Evolutionary conservation across 23 tunicate species (phyloP), one percentile per base, ranked within the genome.

Genomic region (Pegea sp.): DNA sequence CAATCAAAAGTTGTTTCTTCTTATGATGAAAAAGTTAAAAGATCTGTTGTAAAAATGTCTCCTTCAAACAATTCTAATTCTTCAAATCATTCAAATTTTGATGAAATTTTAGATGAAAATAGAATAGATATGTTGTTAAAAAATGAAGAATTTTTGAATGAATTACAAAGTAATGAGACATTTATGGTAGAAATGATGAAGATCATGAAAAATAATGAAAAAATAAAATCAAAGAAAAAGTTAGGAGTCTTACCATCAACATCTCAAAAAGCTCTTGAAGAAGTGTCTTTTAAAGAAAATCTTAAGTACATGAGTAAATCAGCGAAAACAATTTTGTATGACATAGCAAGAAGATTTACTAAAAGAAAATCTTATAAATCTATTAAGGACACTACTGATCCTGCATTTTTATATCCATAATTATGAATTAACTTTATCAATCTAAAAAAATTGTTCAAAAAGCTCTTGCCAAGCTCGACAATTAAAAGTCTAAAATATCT

Each of bases 61-160:
- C n/a, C n/a, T n/a, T n/a, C n/a, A n/a, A n/a, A n/a, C n/a, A 16
- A 38, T 38, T 38, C 46, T 8, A 16, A 16, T 38, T 38, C 46
- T 38, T 11, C 46, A 11, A 38, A 11, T 16, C 11, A 16, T 8
- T 11, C 13, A 11, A 38, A 16, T 16, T 8, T 38, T 38, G 64
- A 44, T 0, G 75, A 79, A 53, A 69, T 69, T 53, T 54, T 79
- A 19, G 95, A 84, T 26, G 95, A 84, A 44, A 52, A 65, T 34
- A 73, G 59, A 42, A 33, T 84, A 31, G 95, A 84, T 43, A 26
- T 73, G 5, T 58, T 84, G 52, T 50, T 84, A 24, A 76, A 73
- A 42, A 73, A 74, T 46, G 75, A 84, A 59, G 95, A 84, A 42
- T 84, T 84, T 42, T 31, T 84, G 34, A 28, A 55, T 13, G 95